These are phyloP conservation scores for Coilia nasus DNA, from an alignment of 2,797 vertebrate genomes.

Conservation along the genomic window DNA sequence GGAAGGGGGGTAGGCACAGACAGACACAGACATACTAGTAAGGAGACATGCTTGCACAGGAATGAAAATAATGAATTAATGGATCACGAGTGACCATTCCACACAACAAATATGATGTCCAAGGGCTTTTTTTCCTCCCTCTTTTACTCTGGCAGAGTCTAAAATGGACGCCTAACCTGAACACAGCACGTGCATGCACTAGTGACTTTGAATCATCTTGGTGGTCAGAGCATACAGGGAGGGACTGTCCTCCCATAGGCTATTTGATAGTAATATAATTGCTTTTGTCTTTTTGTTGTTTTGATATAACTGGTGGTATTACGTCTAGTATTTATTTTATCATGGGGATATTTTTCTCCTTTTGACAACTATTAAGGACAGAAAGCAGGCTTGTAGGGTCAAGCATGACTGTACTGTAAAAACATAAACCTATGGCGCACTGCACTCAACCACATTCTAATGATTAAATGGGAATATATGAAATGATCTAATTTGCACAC, in stretches of 20 bases:
- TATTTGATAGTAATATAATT: background rate
- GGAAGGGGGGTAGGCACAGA: background rate
- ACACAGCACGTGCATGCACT: slow-evolving; percentile 95
- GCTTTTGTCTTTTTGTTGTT: background rate
- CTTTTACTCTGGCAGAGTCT: background rate
- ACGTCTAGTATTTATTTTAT: slow-evolving; percentile 4
- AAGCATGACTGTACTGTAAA: slow-evolving; percentile 38
- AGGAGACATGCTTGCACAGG: slow-evolving; percentile 71
- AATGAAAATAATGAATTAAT: slow-evolving; percentile 69
- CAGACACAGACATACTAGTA: slow-evolving; percentile 1
- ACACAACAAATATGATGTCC: slow-evolving; percentile 46
- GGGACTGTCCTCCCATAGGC: background rate
- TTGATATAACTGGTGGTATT: slow-evolving; percentile 12
- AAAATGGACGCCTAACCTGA: slow-evolving; percentile 8
- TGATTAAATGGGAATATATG: slow-evolving; percentile 74
- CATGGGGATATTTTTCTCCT: slow-evolving; percentile 19
- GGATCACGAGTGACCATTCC: slow-evolving; percentile 79
- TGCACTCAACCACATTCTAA: slow-evolving; percentile 84
- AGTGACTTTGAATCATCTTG: slow-evolving; percentile 8
- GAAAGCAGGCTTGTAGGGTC: slow-evolving; percentile 33
- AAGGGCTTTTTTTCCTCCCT: slow-evolving; percentile 4
- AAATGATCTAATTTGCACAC: slow-evolving; percentile 83
- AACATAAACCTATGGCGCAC: slow-evolving; percentile 85
- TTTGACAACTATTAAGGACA: slow-evolving; percentile 16
- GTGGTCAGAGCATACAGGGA: slow-evolving; percentile 11